Evolutionary conservation across 2,888 invertebrate genomes (phyloP).

Genomic region (Zelleria hepariella): DNA sequence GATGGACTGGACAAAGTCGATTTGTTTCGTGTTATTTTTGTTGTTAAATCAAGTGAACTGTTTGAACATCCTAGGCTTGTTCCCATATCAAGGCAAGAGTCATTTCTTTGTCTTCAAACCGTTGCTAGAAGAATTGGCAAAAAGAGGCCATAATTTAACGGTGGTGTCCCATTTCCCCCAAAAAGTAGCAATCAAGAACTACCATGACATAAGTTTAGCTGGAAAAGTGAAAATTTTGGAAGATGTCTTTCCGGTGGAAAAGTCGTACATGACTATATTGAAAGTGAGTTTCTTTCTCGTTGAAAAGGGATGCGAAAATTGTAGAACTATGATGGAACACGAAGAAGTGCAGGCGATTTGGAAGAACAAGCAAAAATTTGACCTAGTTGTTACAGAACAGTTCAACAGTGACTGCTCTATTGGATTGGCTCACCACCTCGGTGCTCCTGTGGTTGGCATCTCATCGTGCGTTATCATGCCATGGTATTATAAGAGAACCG

Average conservation of each 20-base stretch:
- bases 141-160: conserved; percentile 76
- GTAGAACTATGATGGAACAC: conserved; percentile 32
- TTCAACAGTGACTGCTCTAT: conserved; percentile 75
- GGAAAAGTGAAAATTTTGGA: conserved; percentile 33
- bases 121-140: conserved; percentile 69
- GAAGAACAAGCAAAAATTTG: conserved; percentile 60
- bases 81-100: conserved; percentile 77
- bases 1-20: not conserved
- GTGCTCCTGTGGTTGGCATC: conserved; percentile 68
- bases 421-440: conserved; percentile 69
- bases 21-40: not conserved
- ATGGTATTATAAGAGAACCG: conserved; percentile 68
- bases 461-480: conserved; percentile 71
- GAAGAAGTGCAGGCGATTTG: conserved; percentile 42
- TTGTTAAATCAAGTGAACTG: conserved; percentile 22
- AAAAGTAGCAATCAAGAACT: conserved; percentile 37
- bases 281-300: conserved; percentile 25
- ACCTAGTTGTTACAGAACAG: conserved; percentile 71
- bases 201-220: conserved; percentile 43
- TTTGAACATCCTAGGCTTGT: conserved; percentile 72
- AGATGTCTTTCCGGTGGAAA: conserved; percentile 30
- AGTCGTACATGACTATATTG: conserved; percentile 26
- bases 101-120: conserved; percentile 77
- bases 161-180: conserved; percentile 76
- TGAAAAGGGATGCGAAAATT: conserved; percentile 30